Conservation (phyloP, 2,113 vertebrate genomes). For the Myotis davidii region DNA sequence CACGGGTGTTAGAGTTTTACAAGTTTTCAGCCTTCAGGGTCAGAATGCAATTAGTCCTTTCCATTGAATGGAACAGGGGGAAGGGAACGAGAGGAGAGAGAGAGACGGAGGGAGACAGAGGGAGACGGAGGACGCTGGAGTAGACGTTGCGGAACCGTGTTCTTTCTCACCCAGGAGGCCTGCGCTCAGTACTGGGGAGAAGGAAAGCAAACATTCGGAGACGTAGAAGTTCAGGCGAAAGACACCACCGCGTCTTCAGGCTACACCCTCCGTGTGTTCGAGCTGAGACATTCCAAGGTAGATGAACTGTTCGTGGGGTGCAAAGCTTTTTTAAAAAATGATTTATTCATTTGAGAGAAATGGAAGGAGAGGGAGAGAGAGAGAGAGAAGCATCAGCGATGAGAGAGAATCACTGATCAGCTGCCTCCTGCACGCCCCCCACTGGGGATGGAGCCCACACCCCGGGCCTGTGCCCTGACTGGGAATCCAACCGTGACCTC, state of each 20-base stretch:
- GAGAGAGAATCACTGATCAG: no score
- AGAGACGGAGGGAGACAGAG: background rate
- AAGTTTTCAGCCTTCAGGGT: background rate
- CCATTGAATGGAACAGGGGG: background rate
- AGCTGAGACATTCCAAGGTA: constrained; percentile 92
- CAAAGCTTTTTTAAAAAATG: no score
- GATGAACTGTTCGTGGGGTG: background rate
- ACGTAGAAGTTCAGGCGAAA: constrained; percentile 88
- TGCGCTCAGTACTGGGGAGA: constrained; percentile 91
- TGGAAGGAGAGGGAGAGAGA: no score
- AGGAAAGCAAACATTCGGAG: constrained; percentile 85
- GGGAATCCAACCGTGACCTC: no score
- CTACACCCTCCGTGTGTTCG: constrained; percentile 88
- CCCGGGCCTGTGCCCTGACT: no score
- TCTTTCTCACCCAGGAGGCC: constrained; percentile 82
- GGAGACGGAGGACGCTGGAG: fast-evolving
- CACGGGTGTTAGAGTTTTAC: background rate
- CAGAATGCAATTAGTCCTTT: background rate
- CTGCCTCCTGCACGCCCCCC: no score
- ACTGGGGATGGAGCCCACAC: no score
- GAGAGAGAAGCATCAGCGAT: no score
- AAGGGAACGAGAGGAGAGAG: background rate
- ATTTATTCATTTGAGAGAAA: no score
- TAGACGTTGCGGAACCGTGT: background rate
- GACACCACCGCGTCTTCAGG: constrained; percentile 79